Evolutionary conservation across 2,888 invertebrate species (phyloP).

Genomic region (Ditylenchus weischeri): DNA sequence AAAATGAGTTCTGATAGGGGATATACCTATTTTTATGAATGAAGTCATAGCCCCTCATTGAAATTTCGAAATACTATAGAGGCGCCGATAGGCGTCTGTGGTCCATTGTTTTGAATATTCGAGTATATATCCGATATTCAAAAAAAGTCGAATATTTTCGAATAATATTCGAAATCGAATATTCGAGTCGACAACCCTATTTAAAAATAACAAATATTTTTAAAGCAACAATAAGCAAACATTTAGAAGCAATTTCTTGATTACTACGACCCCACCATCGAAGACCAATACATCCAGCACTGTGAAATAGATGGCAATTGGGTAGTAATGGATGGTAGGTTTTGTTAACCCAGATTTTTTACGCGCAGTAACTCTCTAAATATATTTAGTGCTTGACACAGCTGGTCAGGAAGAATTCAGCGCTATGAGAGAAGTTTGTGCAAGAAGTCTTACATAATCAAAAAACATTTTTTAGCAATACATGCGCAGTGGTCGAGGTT

Average conservation of each 20-base stretch:
- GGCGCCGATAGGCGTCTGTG: too few relatives aligned
- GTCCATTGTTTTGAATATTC: too few relatives aligned
- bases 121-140: too few relatives aligned
- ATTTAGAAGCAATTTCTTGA: conserved; percentile 78
- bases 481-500: conserved; percentile 88
- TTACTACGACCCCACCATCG: conserved; percentile 91
- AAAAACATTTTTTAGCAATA: conserved; percentile 67
- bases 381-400: conserved; percentile 78
- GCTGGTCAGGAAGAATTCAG: conserved; percentile 94
- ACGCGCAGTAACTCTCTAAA: not conserved
- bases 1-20: too few relatives aligned
- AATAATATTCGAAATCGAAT: too few relatives aligned
- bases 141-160: too few relatives aligned
- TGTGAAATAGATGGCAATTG: conserved; percentile 87
- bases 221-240: not conserved
- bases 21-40: too few relatives aligned
- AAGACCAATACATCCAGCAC: conserved; percentile 90
- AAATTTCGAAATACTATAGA: too few relatives aligned
- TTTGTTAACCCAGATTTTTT: conserved; percentile 4
- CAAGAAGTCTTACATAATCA: too few relatives aligned
- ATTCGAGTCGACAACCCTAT: too few relatives aligned
- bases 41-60: too few relatives aligned
- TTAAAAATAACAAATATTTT: too few relatives aligned
- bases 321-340: conserved; percentile 60
- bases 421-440: conserved; percentile 71